phyloP scores from a whole-genome alignment of 1,140 invertebrate genomes.

The Eulimnadia texana region DNA sequence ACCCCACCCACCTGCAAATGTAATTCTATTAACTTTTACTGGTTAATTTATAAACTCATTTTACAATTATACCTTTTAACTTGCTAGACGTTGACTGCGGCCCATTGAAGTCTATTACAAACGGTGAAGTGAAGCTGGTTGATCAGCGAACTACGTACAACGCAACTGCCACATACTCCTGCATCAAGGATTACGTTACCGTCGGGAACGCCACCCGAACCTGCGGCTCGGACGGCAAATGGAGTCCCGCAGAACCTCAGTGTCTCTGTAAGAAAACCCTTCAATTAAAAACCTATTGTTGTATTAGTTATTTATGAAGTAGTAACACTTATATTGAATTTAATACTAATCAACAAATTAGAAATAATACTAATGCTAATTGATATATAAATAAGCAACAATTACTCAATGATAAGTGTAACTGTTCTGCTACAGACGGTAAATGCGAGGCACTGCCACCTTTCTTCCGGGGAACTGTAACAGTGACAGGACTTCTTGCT shows the following conservation, averaged over 20 bases:
- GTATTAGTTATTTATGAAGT: no score
- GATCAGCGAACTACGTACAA: constrained; percentile 59
- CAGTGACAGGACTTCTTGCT: constrained; percentile 48
- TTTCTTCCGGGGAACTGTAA: constrained; percentile 54
- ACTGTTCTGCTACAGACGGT: no score
- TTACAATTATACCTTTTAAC: not conserved
- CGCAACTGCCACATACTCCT: constrained; percentile 55
- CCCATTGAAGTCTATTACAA: constrained; percentile 45
- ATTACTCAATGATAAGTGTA: no score
- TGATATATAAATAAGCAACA: no score
- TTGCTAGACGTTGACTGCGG: constrained; percentile 68
- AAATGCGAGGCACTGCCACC: constrained; percentile 66
- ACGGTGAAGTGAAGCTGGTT: constrained; percentile 51
- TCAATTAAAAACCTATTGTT: no score
- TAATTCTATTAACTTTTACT: constrained; percentile 34
- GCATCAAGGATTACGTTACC: constrained; percentile 69
- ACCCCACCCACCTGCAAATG: constrained; percentile 67
- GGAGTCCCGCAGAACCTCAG: constrained; percentile 60
- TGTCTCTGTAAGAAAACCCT: constrained; percentile 61
- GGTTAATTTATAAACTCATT: constrained; percentile 5
- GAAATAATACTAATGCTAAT: no score
- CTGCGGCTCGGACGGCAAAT: constrained; percentile 61
- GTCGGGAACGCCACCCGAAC: constrained; percentile 51
- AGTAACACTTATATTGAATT: no score
- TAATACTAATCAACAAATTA: no score